Evolutionary conservation across 2,888 invertebrate species (phyloP).

Genomic region (Chromoteleia sp.): DNA sequence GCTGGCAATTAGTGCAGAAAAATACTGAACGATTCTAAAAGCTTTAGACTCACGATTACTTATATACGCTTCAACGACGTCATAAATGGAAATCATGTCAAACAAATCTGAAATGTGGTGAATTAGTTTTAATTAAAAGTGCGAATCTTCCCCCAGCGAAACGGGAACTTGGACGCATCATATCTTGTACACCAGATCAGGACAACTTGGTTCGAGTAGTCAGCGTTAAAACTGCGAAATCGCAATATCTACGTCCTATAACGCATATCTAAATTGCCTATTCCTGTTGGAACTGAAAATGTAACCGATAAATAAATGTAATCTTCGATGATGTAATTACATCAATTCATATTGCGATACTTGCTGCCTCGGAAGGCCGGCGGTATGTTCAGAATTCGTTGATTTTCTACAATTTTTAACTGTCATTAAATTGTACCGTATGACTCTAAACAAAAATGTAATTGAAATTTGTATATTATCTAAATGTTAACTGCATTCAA

Average conservation of each 20-base stretch:
- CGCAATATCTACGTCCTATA: slow-evolving; percentile 29
- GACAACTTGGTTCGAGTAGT: slow-evolving; percentile 11
- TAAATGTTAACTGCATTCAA: too few species aligned
- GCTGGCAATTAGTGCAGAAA: slow-evolving; percentile 27
- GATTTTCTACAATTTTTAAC: too few species aligned
- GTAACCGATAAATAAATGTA: too few species aligned
- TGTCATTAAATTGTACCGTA: too few species aligned
- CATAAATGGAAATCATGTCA: slow-evolving; percentile 8
- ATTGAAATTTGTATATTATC: too few species aligned
- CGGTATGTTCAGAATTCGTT: too few species aligned
- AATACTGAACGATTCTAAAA: slow-evolving; percentile 18
- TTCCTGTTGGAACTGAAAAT: too few species aligned
- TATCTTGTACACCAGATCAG: slow-evolving; percentile 35
- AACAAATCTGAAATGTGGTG: slow-evolving; percentile 37
- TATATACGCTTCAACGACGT: slow-evolving; percentile 23
- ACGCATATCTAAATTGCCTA: slow-evolving; percentile 20
- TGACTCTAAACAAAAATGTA: too few species aligned
- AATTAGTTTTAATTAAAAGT: slow-evolving; percentile 25
- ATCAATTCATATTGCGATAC: too few species aligned
- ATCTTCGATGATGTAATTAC: too few species aligned
- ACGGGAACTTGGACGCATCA: slow-evolving; percentile 17
- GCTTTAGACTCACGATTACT: slow-evolving; percentile 30
- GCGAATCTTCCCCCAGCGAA: slow-evolving; percentile 20
- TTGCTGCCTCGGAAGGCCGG: too few species aligned
- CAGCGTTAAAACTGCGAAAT: slow-evolving; percentile 26